A percentile compares a stretch with the other conserved stretches of the same genome.
These are phyloP conservation scores for Crotalus helleri DNA, from an alignment of 2,113 vertebrate genomes.

Conservation along the genomic window DNA sequence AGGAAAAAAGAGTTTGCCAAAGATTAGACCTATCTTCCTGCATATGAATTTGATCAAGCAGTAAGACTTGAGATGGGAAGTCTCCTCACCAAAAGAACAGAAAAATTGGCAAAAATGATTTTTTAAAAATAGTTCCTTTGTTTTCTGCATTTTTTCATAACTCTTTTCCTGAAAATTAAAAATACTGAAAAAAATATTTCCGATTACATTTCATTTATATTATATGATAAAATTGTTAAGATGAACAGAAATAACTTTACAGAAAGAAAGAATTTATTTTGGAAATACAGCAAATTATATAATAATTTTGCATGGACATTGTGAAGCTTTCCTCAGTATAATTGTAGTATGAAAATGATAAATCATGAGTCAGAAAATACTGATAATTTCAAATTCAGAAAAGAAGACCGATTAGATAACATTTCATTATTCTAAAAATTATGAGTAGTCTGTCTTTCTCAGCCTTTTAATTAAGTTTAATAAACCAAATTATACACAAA, in stretches of 20 bases:
- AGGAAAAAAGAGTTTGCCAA: neutral
- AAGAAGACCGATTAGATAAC: neutral
- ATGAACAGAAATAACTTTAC: neutral
- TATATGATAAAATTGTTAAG: neutral
- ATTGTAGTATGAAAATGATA: neutral
- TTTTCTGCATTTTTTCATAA: neutral
- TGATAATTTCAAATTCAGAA: neutral
- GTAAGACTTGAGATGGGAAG: neutral
- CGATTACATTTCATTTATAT: neutral
- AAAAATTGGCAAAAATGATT: neutral
- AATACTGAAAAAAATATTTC: neutral
- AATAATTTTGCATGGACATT: neutral
- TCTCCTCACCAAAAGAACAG: neutral
- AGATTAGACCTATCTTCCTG: neutral
- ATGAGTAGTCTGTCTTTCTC: neutral
- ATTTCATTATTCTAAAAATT: neutral
- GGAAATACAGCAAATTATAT: neutral
- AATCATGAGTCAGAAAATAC: neutral
- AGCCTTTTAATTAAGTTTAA: neutral
- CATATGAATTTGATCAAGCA: neutral
- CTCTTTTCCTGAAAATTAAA: neutral
- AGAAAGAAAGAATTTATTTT: neutral
- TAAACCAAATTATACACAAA: neutral
- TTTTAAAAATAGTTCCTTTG: neutral
- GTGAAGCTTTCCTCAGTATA: neutral